Percentiles rank a stretch among this genome's conserved stretches.
phyloP scores from a whole-genome alignment of 2,888 invertebrate species.

The Nematopogon swammerdamellus region DNA sequence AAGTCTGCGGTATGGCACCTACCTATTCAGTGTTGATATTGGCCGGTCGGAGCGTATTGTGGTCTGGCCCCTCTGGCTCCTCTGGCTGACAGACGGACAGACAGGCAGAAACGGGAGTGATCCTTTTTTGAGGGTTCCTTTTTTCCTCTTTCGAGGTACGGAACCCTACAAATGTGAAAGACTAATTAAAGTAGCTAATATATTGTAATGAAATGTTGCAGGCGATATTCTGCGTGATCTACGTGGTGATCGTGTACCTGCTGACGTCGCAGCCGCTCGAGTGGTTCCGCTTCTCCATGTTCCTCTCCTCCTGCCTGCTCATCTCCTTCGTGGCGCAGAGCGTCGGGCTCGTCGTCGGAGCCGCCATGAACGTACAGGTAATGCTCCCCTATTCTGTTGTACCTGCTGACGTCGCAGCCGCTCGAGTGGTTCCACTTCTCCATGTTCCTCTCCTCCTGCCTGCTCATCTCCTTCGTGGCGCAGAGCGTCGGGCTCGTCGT shows the following conservation, averaged over 20 bases:
- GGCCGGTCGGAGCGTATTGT: too few species aligned
- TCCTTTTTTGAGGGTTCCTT: too few species aligned
- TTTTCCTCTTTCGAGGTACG: too few species aligned
- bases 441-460: conserved; percentile 86
- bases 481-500: conserved; percentile 94
- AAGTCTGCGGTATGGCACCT: too few species aligned
- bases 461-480: conserved; percentile 90
- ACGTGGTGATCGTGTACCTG: conserved; percentile 89
- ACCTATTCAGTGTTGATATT: too few species aligned
- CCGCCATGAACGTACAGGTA: conserved; percentile 89
- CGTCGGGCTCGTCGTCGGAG: conserved; percentile 91
- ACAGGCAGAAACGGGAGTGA: too few species aligned
- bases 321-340: conserved; percentile 96
- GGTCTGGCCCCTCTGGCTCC: too few species aligned
- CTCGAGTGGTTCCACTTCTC: conserved; percentile 76
- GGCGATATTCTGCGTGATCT: conserved; percentile 91
- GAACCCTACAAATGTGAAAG: too few species aligned
- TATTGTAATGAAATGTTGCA: conserved; percentile 32
- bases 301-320: conserved; percentile 80
- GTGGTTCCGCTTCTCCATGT: conserved; percentile 80
- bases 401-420: conserved; percentile 93
- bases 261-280: conserved; percentile 92
- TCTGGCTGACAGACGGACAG: too few species aligned
- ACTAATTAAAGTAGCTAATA: too few species aligned
- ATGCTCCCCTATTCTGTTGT: conserved; percentile 32